Evolutionary conservation across 2,888 invertebrate species (phyloP).

Genomic region (Parnassius apollo): DNA sequence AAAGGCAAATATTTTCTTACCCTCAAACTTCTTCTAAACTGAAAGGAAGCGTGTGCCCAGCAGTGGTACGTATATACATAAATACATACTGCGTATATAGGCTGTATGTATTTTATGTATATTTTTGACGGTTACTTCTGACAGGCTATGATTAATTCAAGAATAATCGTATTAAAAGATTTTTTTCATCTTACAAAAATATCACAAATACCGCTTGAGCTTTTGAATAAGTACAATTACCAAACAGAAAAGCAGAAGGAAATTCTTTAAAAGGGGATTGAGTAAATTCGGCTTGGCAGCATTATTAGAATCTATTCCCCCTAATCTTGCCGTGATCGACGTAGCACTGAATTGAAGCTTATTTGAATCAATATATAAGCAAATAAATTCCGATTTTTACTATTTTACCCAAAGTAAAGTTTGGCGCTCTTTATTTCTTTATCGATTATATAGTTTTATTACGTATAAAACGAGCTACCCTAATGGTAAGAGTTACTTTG

Average conservation of each 20-base stretch:
- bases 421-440: background rate
- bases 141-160: too few species aligned
- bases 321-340: conserved; percentile 20
- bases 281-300: conserved; percentile 4
- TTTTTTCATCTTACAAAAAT: background rate
- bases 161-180: too few species aligned
- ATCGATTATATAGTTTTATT: background rate
- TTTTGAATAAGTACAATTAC: background rate
- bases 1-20: too few species aligned
- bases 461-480: too few species aligned
- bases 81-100: too few species aligned
- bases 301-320: conserved; percentile 13
- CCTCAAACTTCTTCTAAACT: too few species aligned
- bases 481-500: background rate
- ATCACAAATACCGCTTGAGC: background rate
- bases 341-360: conserved; percentile 15
- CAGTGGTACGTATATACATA: too few species aligned
- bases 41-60: too few species aligned
- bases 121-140: too few species aligned
- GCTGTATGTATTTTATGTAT: too few species aligned
- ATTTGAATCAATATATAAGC: conserved; percentile 23
- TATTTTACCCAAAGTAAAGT: background rate
- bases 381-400: conserved; percentile 13
- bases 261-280: conserved; percentile 7
- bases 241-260: conserved; percentile 2